Percentiles rank a stretch among this genome's conserved stretches.
These are phyloP conservation scores for Mythimna ferrago DNA, from an alignment of 2,888 invertebrate genomes.

Conservation along the genomic window DNA sequence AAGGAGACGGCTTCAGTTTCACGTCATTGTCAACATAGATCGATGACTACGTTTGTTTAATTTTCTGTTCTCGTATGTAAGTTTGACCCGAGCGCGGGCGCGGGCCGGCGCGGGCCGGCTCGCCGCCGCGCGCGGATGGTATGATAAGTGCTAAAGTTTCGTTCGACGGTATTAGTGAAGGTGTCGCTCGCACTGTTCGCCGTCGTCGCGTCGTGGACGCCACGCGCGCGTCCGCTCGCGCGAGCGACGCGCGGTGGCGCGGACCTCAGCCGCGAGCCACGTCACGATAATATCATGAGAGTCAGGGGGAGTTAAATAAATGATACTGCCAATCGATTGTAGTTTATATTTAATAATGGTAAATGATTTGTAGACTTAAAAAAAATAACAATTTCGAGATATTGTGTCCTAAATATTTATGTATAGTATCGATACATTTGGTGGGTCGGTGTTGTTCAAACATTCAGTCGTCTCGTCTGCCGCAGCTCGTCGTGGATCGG, in stretches of 20 bases:
- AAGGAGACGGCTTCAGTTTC: slow-evolving; percentile 63
- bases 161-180: slow-evolving; percentile 55
- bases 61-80: slow-evolving; percentile 64
- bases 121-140: slow-evolving; percentile 44
- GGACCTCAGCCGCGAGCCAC: slow-evolving; percentile 65
- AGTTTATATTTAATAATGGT: slow-evolving; percentile 85
- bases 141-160: slow-evolving; percentile 62
- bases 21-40: slow-evolving; percentile 49
- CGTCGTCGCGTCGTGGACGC: slow-evolving; percentile 22
- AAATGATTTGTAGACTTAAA: slow-evolving; percentile 87
- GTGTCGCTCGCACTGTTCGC: slow-evolving; percentile 49
- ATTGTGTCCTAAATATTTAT: slow-evolving; percentile 88
- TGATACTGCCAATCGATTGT: slow-evolving; percentile 90
- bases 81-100: slow-evolving; percentile 44
- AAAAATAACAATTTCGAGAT: slow-evolving; percentile 82
- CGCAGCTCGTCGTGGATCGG: slow-evolving; percentile 50
- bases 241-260: slow-evolving; percentile 31
- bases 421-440: slow-evolving; percentile 84
- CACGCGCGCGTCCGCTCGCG: slow-evolving; percentile 6
- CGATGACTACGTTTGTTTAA: slow-evolving; percentile 49
- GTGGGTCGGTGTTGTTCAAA: slow-evolving; percentile 74
- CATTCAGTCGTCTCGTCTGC: slow-evolving; percentile 48
- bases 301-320: slow-evolving; percentile 78
- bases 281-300: slow-evolving; percentile 82
- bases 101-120: slow-evolving; percentile 20